Conservation (phyloP, 2,113 vertebrate species). For the Ophthalmolycus amberensis region DNA sequence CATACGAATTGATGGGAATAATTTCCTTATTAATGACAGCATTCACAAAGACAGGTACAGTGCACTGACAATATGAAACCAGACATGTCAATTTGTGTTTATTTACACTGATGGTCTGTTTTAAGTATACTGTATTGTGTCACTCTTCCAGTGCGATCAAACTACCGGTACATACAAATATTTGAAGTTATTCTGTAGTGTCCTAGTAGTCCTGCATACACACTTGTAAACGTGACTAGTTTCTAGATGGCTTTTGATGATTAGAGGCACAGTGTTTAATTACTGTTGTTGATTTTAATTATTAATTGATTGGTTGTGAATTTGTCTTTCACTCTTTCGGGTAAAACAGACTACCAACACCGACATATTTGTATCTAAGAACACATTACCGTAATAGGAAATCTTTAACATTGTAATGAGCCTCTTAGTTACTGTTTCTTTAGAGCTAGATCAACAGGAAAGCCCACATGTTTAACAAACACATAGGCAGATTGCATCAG, state of each 20-base stretch:
- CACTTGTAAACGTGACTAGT: background rate
- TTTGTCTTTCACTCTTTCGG: background rate
- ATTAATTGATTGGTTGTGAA: background rate
- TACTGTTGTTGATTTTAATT: slow-evolving; percentile 7
- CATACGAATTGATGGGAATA: background rate
- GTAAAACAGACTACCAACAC: background rate
- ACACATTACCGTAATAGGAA: background rate
- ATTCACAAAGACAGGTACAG: background rate
- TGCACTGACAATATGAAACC: background rate
- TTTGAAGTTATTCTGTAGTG: background rate
- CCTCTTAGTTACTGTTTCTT: background rate
- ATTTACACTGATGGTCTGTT: background rate
- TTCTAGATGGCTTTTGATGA: background rate
- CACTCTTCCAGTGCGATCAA: background rate
- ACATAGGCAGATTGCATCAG: too few species aligned
- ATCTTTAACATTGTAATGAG: background rate
- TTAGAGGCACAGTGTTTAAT: background rate
- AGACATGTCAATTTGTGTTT: background rate
- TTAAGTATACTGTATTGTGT: background rate
- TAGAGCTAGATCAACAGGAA: background rate
- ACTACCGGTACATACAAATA: background rate
- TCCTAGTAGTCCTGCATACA: background rate
- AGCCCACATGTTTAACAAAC: background rate
- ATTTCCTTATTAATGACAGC: background rate
- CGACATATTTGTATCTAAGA: background rate